These are phyloP conservation scores for Myopa testacea DNA, from an alignment of 2,888 invertebrate species.

Conservation along the genomic window DNA sequence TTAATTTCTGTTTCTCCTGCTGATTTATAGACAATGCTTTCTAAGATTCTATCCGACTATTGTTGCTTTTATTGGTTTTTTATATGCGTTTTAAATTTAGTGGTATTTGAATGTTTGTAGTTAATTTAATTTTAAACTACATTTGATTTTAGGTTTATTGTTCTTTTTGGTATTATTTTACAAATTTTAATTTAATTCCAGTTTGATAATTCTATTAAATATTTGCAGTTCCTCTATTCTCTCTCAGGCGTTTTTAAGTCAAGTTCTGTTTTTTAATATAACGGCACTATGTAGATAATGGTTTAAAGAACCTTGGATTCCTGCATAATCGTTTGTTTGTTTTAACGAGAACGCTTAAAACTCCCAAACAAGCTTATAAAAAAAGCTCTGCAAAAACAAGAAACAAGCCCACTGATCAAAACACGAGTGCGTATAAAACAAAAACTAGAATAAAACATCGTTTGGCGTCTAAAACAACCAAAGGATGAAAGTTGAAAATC, in stretches of 20 bases:
- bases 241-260: constrained; percentile 23
- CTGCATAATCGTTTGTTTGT: too few relatives aligned
- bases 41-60: background rate
- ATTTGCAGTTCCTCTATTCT: constrained; percentile 33
- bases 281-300: too few relatives aligned
- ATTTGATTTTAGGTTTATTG: constrained; percentile 20
- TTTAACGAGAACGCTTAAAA: too few relatives aligned
- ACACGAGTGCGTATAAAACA: too few relatives aligned
- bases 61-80: background rate
- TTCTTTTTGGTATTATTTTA: background rate
- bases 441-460: too few relatives aligned
- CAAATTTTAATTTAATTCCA: constrained; percentile 22
- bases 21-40: background rate
- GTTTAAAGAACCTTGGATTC: too few relatives aligned
- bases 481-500: too few relatives aligned
- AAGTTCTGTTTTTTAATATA: background rate
- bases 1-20: too few relatives aligned
- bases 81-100: background rate
- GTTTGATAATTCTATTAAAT: constrained; percentile 16
- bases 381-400: too few relatives aligned
- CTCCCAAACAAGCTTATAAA: too few relatives aligned
- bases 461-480: too few relatives aligned
- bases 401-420: too few relatives aligned
- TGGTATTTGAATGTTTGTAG: constrained; percentile 1
- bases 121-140: constrained; percentile 23